Evolutionary conservation across 2,888 invertebrate genomes (phyloP).

Genomic region (Nomada hirtipes): DNA sequence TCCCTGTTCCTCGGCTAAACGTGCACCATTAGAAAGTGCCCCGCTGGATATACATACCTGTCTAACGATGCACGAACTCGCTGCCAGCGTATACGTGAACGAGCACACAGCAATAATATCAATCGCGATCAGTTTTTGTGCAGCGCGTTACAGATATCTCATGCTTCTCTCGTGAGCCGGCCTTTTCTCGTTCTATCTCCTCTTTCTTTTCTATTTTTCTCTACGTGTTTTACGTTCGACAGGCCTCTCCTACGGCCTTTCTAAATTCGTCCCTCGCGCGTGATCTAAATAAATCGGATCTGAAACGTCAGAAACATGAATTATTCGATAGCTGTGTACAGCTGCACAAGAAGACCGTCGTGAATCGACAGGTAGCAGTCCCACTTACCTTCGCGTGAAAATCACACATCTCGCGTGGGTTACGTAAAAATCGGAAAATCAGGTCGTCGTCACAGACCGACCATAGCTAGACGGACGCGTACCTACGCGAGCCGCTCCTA

Average conservation of each 20-base stretch:
- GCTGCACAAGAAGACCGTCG: not conserved
- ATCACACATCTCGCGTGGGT: slow-evolving; percentile 24
- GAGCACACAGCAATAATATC: slow-evolving; percentile 4
- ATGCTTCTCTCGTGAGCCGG: slow-evolving; percentile 11
- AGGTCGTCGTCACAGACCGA: slow-evolving; percentile 8
- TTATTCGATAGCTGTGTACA: not conserved
- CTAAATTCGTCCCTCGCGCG: slow-evolving; percentile 14
- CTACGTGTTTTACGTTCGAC: not conserved
- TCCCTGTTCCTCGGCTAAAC: not conserved
- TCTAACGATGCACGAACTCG: slow-evolving; percentile 30
- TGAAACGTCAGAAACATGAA: slow-evolving; percentile 21
- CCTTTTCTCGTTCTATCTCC: not conserved
- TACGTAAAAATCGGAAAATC: slow-evolving; percentile 43
- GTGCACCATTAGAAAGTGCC: slow-evolving; percentile 42
- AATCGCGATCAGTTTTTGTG: not conserved
- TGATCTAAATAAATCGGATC: slow-evolving; percentile 30
- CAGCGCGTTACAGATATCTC: slow-evolving; percentile 10
- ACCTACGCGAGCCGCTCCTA: not conserved
- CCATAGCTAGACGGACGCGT: slow-evolving; percentile 30
- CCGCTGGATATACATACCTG: slow-evolving; percentile 31
- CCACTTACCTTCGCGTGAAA: slow-evolving; percentile 42
- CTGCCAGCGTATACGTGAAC: slow-evolving; percentile 7
- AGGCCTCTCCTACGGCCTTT: not conserved
- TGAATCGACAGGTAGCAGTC: not conserved
- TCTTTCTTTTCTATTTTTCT: not conserved